These are phyloP conservation scores for Alitta virens DNA, from an alignment of 2,888 invertebrate species.

Conservation along the genomic window DNA sequence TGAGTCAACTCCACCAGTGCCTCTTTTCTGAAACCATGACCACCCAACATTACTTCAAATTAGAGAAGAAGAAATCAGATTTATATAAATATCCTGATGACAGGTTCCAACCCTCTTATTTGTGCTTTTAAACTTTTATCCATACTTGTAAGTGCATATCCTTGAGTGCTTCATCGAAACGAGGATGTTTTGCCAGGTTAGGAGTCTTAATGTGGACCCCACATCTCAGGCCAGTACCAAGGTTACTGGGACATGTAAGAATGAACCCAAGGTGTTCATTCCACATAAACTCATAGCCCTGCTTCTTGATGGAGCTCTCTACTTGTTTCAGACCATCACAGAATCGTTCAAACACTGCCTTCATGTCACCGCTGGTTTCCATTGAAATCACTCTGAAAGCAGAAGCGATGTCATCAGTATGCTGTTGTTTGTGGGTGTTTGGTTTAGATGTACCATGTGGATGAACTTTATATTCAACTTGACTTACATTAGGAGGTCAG, in stretches of 20 bases:
- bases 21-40: slow-evolving; percentile 8
- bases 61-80: too few species aligned
- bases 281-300: slow-evolving; percentile 25
- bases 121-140: too few species aligned
- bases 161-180: slow-evolving; percentile 18
- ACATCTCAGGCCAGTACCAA: slow-evolving; percentile 90
- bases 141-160: slow-evolving; percentile 14
- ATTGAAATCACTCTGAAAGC: slow-evolving; percentile 19
- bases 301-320: slow-evolving; percentile 21
- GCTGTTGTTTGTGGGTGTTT: not conserved
- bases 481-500: not conserved
- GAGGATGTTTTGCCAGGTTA: slow-evolving; percentile 52
- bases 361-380: slow-evolving; percentile 22
- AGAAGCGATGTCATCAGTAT: not conserved
- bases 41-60: too few species aligned
- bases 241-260: slow-evolving; percentile 77
- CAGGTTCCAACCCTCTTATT: too few species aligned
- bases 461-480: not conserved
- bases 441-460: too few species aligned
- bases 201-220: slow-evolving; percentile 92
- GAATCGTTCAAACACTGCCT: slow-evolving; percentile 19
- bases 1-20: slow-evolving; percentile 30
- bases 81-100: too few species aligned
- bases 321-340: slow-evolving; percentile 20
- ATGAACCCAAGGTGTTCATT: slow-evolving; percentile 66